Conservation (phyloP, 2,113 vertebrate species). For the Tichodroma muraria region DNA sequence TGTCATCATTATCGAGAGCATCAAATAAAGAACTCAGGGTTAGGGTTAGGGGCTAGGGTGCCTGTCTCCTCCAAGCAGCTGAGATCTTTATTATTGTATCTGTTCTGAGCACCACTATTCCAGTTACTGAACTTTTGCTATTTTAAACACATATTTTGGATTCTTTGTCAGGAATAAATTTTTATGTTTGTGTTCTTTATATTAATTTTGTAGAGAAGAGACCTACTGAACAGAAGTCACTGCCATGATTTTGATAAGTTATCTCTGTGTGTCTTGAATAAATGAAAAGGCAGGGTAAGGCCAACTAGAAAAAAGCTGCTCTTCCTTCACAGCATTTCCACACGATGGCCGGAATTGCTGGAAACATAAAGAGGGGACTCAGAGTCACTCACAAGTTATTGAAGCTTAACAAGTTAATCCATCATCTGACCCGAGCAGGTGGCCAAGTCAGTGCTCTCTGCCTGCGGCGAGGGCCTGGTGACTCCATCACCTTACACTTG, state of each 20-base stretch:
- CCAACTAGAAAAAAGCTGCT: not conserved
- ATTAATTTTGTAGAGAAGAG: not conserved
- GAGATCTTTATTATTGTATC: not conserved
- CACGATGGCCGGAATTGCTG: not conserved
- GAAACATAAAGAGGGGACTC: not conserved
- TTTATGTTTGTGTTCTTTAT: not conserved
- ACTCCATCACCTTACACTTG: not conserved
- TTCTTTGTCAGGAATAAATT: not conserved
- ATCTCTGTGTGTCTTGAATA: not conserved
- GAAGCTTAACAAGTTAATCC: not conserved
- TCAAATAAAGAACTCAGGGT: not conserved
- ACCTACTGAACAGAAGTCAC: not conserved
- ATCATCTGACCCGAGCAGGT: not conserved
- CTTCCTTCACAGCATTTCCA: not conserved
- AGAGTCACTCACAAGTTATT: not conserved
- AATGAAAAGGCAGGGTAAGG: not conserved
- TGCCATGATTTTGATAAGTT: not conserved
- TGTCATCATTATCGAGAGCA: not conserved
- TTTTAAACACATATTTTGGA: not conserved
- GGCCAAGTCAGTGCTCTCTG: not conserved
- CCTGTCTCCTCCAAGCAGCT: not conserved
- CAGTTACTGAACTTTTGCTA: not conserved
- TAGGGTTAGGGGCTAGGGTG: not conserved
- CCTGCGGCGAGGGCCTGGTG: not conserved
- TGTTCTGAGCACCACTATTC: not conserved